Percentiles rank a stretch among this genome's conserved stretches.
Evolutionary conservation across 2,797 vertebrate genomes (phyloP).

Genomic region (Ctenopoma multispine): DNA sequence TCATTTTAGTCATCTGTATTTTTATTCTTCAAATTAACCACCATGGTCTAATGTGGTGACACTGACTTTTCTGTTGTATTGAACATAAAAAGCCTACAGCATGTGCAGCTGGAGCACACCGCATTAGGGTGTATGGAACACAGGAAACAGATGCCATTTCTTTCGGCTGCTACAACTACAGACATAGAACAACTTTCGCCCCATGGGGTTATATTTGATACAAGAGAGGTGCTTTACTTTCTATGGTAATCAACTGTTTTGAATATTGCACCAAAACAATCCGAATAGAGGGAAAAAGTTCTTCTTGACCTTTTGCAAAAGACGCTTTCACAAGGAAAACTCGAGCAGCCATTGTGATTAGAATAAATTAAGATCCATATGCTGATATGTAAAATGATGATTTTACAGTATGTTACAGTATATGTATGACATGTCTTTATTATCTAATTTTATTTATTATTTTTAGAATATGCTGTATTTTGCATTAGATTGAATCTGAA

Average conservation of each 20-base stretch:
- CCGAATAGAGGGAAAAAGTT: slow-evolving; percentile 1
- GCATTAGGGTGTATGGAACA: slow-evolving; percentile 77
- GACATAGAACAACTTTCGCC: slow-evolving; percentile 83
- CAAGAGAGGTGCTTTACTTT: slow-evolving; percentile 72
- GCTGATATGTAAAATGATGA: neutral
- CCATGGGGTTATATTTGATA: slow-evolving; percentile 81
- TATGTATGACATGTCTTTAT: neutral
- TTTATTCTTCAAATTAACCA: slow-evolving; percentile 31
- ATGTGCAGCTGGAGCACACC: slow-evolving; percentile 77
- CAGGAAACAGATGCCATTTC: slow-evolving; percentile 90
- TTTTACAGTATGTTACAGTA: neutral
- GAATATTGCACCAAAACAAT: slow-evolving; percentile 70
- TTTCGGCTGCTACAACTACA: slow-evolving; percentile 80
- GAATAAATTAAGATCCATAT: neutral
- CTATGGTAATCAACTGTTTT: slow-evolving; percentile 75
- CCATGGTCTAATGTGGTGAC: slow-evolving; percentile 33
- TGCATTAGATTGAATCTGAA: neutral
- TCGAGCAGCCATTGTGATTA: slow-evolving; percentile 3
- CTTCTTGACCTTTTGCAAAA: slow-evolving; percentile 6
- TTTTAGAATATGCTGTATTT: neutral
- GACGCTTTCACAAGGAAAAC: neutral
- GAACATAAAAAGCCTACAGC: slow-evolving; percentile 59
- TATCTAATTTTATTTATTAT: neutral
- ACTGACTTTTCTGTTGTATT: slow-evolving; percentile 49
- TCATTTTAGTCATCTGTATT: neutral